Evolutionary conservation across 2,797 vertebrate genomes (phyloP).

Genomic region (Gephyroberyx darwinii): DNA sequence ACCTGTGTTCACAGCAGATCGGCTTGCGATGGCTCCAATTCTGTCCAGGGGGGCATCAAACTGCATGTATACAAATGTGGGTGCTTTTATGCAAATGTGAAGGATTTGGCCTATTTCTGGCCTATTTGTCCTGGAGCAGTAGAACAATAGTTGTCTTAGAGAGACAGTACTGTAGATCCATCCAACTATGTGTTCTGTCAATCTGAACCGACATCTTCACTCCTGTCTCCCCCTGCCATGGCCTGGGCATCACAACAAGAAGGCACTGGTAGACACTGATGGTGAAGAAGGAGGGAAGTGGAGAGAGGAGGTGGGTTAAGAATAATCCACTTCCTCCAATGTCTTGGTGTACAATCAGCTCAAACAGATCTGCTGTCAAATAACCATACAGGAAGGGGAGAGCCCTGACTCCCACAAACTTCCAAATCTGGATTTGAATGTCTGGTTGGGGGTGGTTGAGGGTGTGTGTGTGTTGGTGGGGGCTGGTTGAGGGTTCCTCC

Average conservation of each 20-base stretch:
- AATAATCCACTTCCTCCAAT: constrained; percentile 15
- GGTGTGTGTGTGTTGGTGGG: not conserved
- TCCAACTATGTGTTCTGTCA: constrained; percentile 9
- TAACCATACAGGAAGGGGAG: constrained; percentile 19
- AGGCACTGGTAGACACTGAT: constrained; percentile 67
- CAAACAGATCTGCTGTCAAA: constrained; percentile 32
- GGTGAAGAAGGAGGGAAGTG: constrained; percentile 14
- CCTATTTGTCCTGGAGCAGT: constrained; percentile 29
- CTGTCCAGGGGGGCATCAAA: constrained; percentile 3
- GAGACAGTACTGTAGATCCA: constrained; percentile 22
- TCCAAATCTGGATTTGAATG: constrained; percentile 10
- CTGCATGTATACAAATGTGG: constrained; percentile 17
- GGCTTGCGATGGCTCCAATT: constrained; percentile 52
- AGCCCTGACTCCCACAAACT: not conserved
- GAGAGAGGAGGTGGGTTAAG: constrained; percentile 14
- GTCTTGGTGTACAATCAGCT: constrained; percentile 52
- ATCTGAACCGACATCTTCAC: not conserved
- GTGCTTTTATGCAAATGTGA: no score
- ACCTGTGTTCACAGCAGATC: constrained; percentile 66
- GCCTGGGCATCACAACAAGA: constrained; percentile 44
- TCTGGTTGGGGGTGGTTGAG: constrained; percentile 14
- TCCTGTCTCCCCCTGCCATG: constrained; percentile 17
- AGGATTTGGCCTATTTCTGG: constrained; percentile 13
- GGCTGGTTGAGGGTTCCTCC: no score
- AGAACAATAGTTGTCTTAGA: constrained; percentile 27